Conservation (phyloP, 1,140 invertebrate genomes). For the Hylaeus volcanicus region DNA sequence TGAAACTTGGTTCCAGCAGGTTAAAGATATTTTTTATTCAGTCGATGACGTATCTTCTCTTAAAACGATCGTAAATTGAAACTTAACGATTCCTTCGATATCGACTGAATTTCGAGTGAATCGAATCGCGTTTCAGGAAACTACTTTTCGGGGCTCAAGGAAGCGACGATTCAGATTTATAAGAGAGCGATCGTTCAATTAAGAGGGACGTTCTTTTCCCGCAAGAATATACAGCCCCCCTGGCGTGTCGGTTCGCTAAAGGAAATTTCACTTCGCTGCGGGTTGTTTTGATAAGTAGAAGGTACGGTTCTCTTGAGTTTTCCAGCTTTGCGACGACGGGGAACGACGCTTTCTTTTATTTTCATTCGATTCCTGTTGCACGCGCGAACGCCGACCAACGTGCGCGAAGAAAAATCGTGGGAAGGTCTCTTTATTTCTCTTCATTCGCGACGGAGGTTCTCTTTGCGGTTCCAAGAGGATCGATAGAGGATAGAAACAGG, state of each 20-base stretch:
- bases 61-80: no score
- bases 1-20: no score
- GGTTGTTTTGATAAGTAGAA: neutral
- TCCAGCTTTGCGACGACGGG: neutral
- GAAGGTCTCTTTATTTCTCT: neutral
- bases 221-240: neutral
- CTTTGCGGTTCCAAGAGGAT: neutral
- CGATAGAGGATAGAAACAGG: neutral
- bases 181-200: neutral
- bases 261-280: neutral
- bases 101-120: no score
- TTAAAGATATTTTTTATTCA: no score
- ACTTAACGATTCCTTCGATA: no score
- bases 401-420: neutral
- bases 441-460: neutral
- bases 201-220: neutral
- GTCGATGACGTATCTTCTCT: no score
- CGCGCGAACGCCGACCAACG: neutral
- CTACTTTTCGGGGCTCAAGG: neutral
- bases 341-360: neutral
- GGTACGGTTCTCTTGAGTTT: neutral
- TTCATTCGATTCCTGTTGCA: neutral
- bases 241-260: neutral
- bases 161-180: neutral
- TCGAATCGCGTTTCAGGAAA: no score